These are phyloP conservation scores for Papilio glaucus DNA, from an alignment of 1,140 invertebrate genomes.

Conservation along the genomic window DNA sequence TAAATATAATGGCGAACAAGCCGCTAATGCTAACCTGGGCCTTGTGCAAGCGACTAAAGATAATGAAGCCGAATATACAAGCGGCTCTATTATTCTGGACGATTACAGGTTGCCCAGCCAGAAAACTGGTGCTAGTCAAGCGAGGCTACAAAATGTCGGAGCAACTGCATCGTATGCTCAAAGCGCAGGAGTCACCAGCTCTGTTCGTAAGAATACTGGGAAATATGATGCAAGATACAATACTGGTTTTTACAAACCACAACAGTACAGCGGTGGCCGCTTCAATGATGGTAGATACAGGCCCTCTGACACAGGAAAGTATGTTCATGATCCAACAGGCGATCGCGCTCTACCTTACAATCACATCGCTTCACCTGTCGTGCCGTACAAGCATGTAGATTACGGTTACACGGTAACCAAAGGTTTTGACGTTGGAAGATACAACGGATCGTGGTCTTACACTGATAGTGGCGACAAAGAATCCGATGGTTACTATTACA, in stretches of 20 bases:
- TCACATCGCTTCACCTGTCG: constrained; percentile 60
- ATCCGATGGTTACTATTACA: constrained; percentile 51
- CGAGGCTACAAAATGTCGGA: background rate
- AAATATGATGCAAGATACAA: constrained; percentile 37
- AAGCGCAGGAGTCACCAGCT: constrained; percentile 13
- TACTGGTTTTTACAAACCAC: constrained; percentile 33
- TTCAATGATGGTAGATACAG: constrained; percentile 41
- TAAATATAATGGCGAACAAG: constrained; percentile 24
- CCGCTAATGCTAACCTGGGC: constrained; percentile 50
- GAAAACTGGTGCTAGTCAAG: constrained; percentile 30
- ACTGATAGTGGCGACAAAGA: constrained; percentile 41
- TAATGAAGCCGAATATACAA: constrained; percentile 62
- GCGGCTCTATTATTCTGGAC: constrained; percentile 72
- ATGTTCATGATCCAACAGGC: constrained; percentile 75
- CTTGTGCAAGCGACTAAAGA: constrained; percentile 62
- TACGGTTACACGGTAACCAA: constrained; percentile 53
- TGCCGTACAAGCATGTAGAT: constrained; percentile 62
- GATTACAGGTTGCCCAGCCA: constrained; percentile 67
- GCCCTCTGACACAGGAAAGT: constrained; percentile 59
- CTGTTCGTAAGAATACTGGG: constrained; percentile 1
- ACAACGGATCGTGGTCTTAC: constrained; percentile 41
- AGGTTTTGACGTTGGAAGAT: constrained; percentile 48
- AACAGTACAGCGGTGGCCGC: constrained; percentile 8
- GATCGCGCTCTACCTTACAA: constrained; percentile 71
- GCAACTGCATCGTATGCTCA: constrained; percentile 28